These are phyloP conservation scores for Drosophila arawakana DNA, from an alignment of 1,140 invertebrate genomes.

Conservation along the genomic window DNA sequence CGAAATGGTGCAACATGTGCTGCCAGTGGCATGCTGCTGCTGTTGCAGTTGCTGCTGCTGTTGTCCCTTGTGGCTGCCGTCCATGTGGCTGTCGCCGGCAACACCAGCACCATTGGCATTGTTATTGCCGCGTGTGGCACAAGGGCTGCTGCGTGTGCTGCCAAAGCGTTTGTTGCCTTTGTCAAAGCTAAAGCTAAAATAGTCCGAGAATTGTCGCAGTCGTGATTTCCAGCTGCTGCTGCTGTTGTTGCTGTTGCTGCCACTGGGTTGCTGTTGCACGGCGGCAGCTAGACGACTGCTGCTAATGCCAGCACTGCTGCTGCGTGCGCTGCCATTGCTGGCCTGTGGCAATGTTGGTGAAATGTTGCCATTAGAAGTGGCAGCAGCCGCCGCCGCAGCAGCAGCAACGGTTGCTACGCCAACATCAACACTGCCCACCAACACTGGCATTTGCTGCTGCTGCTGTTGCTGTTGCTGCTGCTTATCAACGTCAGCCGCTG, in stretches of 20 bases:
- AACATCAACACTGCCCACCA: constrained; percentile 27
- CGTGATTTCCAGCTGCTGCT: constrained; percentile 71
- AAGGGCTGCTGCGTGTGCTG: constrained; percentile 77
- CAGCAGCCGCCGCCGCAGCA: constrained; percentile 6
- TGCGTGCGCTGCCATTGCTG: constrained; percentile 59
- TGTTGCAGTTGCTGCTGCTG: not conserved
- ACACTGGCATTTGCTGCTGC: constrained; percentile 6
- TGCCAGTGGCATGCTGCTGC: not conserved
- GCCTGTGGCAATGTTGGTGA: constrained; percentile 54
- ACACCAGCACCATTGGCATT: not conserved
- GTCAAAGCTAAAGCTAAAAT: constrained; percentile 82
- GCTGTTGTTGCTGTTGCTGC: constrained; percentile 33
- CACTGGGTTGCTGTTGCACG: not conserved
- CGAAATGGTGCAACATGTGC: constrained; percentile 75
- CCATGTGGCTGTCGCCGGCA: not conserved
- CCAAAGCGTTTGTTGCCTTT: constrained; percentile 80
- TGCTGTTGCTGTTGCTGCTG: constrained; percentile 53
- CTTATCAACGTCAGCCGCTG: not conserved
- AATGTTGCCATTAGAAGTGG: constrained; percentile 66
- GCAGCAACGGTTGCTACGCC: not conserved
- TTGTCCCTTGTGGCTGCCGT: not conserved
- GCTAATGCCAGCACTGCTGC: constrained; percentile 34
- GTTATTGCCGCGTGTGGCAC: constrained; percentile 62
- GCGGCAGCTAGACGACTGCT: not conserved
- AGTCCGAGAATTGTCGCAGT: constrained; percentile 80